Conservation (phyloP, 2,797 vertebrate genomes). For the Cygnus olor region DNA sequence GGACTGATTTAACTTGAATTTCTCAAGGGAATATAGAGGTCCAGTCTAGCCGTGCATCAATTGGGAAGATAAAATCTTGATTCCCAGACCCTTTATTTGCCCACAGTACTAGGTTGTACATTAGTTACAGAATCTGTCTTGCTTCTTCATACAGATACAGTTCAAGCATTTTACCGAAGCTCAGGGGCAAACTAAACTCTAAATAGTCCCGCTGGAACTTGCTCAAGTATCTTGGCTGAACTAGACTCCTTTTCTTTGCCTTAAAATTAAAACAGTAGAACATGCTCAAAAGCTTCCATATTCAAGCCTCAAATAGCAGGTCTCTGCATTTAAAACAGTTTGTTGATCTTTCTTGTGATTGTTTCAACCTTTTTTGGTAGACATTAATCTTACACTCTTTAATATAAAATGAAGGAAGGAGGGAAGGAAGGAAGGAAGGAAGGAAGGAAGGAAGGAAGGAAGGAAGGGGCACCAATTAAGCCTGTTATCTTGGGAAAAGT, state of each 20-base stretch:
- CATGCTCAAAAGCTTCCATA: neutral
- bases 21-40: rapidly evolving
- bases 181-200: neutral
- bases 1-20: neutral
- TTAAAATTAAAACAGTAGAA: neutral
- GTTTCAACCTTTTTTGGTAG: neutral
- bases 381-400: neutral
- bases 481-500: neutral
- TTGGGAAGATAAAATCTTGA: neutral
- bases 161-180: neutral
- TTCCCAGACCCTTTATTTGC: neutral
- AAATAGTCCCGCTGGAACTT: neutral
- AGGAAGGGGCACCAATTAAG: conserved; percentile 32
- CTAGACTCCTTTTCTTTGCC: neutral
- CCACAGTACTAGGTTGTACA: neutral
- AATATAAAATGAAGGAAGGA: neutral
- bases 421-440: too few relatives aligned
- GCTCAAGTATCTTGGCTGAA: neutral
- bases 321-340: neutral
- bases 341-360: neutral
- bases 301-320: neutral
- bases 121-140: neutral
- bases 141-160: neutral
- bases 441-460: neutral
- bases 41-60: neutral